Percentiles rank a stretch among this genome's conserved stretches.
These are phyloP conservation scores for Porites evermanni DNA, from an alignment of 92 coral and sea anemone species.

Conservation along the genomic window DNA sequence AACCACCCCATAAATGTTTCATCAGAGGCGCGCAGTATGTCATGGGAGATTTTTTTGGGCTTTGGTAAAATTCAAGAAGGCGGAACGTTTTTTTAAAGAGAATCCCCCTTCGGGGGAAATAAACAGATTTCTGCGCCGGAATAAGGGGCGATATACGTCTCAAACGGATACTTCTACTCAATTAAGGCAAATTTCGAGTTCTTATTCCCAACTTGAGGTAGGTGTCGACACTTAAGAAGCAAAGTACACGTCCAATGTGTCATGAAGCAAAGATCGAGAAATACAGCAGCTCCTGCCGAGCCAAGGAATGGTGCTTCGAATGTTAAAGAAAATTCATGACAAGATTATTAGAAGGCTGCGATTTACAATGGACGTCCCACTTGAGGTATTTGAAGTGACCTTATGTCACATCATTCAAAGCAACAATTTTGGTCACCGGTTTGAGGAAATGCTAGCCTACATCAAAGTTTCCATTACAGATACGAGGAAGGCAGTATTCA, in stretches of 20 bases:
- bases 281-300: conserved; percentile 55
- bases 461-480: too few relatives aligned
- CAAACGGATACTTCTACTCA: background rate
- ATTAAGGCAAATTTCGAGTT: conserved; percentile 26
- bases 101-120: conserved; percentile 47
- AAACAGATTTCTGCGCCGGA: conserved; percentile 33
- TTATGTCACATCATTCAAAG: conserved; percentile 39
- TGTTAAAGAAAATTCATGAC: conserved; percentile 59
- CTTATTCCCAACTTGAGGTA: conserved; percentile 35
- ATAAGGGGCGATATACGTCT: conserved; percentile 37
- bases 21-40: background rate
- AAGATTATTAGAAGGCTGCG: conserved; percentile 59
- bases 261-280: conserved; percentile 43
- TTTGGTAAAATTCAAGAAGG: conserved; percentile 30
- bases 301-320: conserved; percentile 54
- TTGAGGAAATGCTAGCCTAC: too few relatives aligned
- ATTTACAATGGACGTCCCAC: conserved; percentile 47
- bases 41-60: too few relatives aligned
- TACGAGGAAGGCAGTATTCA: too few relatives aligned
- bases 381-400: conserved; percentile 43
- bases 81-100: background rate
- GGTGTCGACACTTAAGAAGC: conserved; percentile 46
- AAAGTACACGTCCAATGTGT: conserved; percentile 46
- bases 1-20: too few relatives aligned
- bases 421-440: background rate